phyloP scores from a whole-genome alignment of 1,140 invertebrate species.

The Uloborus diversus region DNA sequence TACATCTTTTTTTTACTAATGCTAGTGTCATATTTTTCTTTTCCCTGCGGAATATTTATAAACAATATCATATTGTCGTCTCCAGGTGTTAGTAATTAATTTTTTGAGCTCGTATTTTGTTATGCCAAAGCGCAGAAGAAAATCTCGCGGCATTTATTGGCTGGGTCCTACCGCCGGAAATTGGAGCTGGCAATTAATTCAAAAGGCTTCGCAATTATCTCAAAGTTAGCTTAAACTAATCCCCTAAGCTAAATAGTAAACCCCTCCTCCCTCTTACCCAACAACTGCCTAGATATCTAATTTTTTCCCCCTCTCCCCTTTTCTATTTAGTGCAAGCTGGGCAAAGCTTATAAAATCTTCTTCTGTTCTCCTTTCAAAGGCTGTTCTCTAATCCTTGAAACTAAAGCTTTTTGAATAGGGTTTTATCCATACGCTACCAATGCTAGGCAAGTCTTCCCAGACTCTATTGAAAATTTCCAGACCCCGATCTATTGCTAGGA shows the following conservation, averaged over 20 bases:
- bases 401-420: slow-evolving; percentile 56
- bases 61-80: slow-evolving; percentile 49
- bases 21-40: not conserved
- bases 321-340: slow-evolving; percentile 42
- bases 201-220: slow-evolving; percentile 55
- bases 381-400: slow-evolving; percentile 48
- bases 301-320: slow-evolving; percentile 30
- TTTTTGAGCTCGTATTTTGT: slow-evolving; percentile 48
- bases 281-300: slow-evolving; percentile 41
- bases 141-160: slow-evolving; percentile 48
- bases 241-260: slow-evolving; percentile 55
- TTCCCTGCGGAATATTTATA: slow-evolving; percentile 36
- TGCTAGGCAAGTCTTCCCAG: slow-evolving; percentile 13
- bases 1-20: slow-evolving; percentile 42
- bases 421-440: slow-evolving; percentile 45
- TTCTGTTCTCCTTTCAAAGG: slow-evolving; percentile 42
- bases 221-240: slow-evolving; percentile 53
- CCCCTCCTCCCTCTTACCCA: slow-evolving; percentile 47
- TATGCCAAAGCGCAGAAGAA: slow-evolving; percentile 15
- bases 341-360: slow-evolving; percentile 54
- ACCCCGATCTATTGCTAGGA: slow-evolving; percentile 23
- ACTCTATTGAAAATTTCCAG: slow-evolving; percentile 54
- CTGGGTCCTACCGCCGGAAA: slow-evolving; percentile 29
- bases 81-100: slow-evolving; percentile 52
- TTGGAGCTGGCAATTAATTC: slow-evolving; percentile 54